Percentiles rank a stretch among this genome's conserved stretches.
phyloP scores from a whole-genome alignment of 2,797 vertebrate species.

The Psittacula echo region DNA sequence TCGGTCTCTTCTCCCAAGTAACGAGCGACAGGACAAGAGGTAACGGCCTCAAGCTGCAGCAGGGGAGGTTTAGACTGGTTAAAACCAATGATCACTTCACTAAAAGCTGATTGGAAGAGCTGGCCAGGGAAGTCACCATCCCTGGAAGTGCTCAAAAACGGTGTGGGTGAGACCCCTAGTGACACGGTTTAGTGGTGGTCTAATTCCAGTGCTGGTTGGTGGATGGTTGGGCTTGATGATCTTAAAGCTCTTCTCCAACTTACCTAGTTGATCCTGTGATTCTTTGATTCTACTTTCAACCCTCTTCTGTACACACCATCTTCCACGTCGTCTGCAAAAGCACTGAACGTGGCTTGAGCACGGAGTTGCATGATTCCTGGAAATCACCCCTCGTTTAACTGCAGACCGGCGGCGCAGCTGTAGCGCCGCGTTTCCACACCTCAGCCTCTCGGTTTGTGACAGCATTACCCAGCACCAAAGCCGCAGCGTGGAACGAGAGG shows the following conservation, averaged over 20 bases:
- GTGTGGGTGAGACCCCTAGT: neutral
- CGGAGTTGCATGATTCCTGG: fast-evolving
- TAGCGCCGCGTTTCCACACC: fast-evolving
- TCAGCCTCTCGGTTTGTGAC: fast-evolving
- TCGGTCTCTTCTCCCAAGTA: neutral
- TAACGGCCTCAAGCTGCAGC: neutral
- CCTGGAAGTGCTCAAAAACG: neutral
- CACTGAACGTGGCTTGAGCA: fast-evolving
- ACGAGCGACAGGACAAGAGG: neutral
- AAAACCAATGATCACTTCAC: neutral
- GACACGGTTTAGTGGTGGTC: neutral
- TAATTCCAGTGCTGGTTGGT: neutral
- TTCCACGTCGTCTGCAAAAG: neutral
- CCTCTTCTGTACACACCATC: no score
- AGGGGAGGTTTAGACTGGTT: neutral
- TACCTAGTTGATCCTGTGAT: neutral
- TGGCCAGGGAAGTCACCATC: neutral
- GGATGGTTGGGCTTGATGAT: neutral
- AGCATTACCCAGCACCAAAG: fast-evolving
- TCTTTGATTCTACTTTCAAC: neutral
- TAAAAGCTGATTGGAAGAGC: neutral
- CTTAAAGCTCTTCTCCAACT: neutral
- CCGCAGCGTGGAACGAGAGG: fast-evolving
- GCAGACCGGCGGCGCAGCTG: neutral
- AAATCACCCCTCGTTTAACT: fast-evolving